These are phyloP conservation scores for Bathynomus jamesi DNA, from an alignment of 1,140 invertebrate genomes.

Conservation along the genomic window DNA sequence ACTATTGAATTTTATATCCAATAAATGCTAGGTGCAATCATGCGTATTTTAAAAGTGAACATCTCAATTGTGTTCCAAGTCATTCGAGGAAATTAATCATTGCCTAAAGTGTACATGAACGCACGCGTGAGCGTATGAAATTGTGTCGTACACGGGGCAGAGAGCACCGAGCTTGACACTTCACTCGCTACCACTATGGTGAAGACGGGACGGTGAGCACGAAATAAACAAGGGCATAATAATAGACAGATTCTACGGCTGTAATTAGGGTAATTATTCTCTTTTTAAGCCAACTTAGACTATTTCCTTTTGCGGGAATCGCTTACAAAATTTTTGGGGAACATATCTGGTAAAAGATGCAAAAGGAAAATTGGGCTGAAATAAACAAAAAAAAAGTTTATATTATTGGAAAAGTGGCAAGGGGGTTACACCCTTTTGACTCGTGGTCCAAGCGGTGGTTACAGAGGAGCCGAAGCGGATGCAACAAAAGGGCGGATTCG, in stretches of 20 bases:
- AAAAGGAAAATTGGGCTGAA: neutral
- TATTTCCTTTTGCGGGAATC: no score
- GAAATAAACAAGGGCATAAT: slow-evolving; percentile 16
- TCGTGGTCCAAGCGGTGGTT: slow-evolving; percentile 29
- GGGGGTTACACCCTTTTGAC: slow-evolving; percentile 18
- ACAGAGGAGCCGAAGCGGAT: slow-evolving; percentile 30
- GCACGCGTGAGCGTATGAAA: slow-evolving; percentile 10
- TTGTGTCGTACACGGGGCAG: slow-evolving; percentile 21
- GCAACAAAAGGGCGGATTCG: slow-evolving; percentile 28
- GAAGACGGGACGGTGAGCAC: slow-evolving; percentile 19
- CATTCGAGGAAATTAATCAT: neutral
- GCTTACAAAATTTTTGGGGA: neutral
- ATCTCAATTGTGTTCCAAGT: neutral
- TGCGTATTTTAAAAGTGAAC: neutral
- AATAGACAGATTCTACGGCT: no score
- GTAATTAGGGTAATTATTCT: no score
- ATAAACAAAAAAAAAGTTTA: slow-evolving; percentile 2
- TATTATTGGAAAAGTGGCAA: slow-evolving; percentile 15
- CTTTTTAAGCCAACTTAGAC: no score
- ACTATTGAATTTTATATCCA: no score
- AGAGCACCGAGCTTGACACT: slow-evolving; percentile 25
- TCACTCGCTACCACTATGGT: slow-evolving; percentile 26
- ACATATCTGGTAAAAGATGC: neutral
- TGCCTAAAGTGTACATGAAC: neutral
- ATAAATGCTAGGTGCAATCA: neutral